A percentile compares a stretch with the other conserved stretches of the same genome.
Conservation (phyloP, 2,888 invertebrate genomes). For the Entomobrya multifasciata region DNA sequence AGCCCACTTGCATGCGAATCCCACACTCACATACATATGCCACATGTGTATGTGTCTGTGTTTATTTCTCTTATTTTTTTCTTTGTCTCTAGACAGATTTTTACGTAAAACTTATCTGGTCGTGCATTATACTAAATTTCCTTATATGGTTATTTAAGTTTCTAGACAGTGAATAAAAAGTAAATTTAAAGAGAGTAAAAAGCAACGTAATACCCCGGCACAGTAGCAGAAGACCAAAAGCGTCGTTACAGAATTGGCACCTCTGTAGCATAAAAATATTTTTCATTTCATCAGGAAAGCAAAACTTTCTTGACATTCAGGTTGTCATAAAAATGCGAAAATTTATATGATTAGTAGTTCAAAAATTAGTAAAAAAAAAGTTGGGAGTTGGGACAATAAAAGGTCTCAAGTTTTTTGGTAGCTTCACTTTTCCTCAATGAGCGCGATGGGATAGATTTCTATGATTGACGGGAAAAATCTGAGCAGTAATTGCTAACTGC, state of each 20-base stretch:
- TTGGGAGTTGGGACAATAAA: not conserved
- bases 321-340: slow-evolving; percentile 46
- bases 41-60: not conserved
- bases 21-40: slow-evolving; percentile 41
- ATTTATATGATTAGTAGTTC: slow-evolving; percentile 61
- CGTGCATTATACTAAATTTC: slow-evolving; percentile 24
- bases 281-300: not conserved
- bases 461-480: slow-evolving; percentile 1
- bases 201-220: not conserved
- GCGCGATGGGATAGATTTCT: not conserved
- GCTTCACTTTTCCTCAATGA: not conserved
- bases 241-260: not conserved
- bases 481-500: not conserved
- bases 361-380: slow-evolving; percentile 15
- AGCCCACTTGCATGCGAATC: slow-evolving; percentile 72
- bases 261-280: too few relatives aligned
- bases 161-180: slow-evolving; percentile 15
- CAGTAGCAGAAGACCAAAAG: not conserved
- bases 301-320: slow-evolving; percentile 32
- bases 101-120: too few relatives aligned
- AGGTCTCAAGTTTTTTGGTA: not conserved
- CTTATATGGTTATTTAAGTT: slow-evolving; percentile 58
- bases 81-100: not conserved
- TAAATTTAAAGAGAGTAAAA: not conserved
- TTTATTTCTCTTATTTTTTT: not conserved